Percentiles rank a stretch among this genome's conserved stretches.
These are phyloP conservation scores for Pecten maximus DNA, from an alignment of 2,888 invertebrate genomes.

Conservation along the genomic window DNA sequence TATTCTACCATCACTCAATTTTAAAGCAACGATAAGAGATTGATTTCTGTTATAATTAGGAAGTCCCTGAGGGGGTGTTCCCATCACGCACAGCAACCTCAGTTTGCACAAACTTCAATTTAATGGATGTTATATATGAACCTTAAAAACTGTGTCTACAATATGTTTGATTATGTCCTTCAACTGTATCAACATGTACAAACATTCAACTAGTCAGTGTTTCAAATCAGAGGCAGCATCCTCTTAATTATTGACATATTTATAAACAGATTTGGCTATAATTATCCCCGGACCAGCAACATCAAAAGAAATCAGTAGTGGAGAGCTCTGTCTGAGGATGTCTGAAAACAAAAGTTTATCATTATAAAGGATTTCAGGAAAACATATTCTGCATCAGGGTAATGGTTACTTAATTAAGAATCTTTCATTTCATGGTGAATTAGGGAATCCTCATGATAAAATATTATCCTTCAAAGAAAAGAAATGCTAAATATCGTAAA, in stretches of 20 bases:
- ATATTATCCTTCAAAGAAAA: not conserved
- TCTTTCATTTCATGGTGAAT: not conserved
- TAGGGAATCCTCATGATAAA: not conserved
- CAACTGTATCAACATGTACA: not conserved
- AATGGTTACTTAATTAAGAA: not conserved
- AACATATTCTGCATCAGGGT: not conserved
- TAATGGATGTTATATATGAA: not conserved
- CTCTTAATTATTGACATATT: not conserved
- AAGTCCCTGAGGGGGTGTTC: not conserved
- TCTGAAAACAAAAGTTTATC: not conserved
- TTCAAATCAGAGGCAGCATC: not conserved
- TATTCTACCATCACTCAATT: not conserved
- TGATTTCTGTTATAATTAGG: not conserved
- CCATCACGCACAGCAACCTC: not conserved
- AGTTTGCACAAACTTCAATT: not conserved
- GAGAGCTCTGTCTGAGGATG: not conserved
- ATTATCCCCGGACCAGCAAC: not conserved
- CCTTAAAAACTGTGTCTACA: not conserved
- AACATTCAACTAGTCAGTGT: constrained; percentile 29
- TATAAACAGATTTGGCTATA: not conserved
- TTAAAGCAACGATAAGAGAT: not conserved
- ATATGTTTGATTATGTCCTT: not conserved
- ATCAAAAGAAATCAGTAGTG: not conserved
- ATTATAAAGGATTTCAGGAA: not conserved
- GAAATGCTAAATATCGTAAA: not conserved